Percentiles rank a stretch among this genome's conserved stretches.
These are phyloP conservation scores for Clavelina lepadiformis DNA, from an alignment of 23 tunicate genomes.

Conservation along the genomic window DNA sequence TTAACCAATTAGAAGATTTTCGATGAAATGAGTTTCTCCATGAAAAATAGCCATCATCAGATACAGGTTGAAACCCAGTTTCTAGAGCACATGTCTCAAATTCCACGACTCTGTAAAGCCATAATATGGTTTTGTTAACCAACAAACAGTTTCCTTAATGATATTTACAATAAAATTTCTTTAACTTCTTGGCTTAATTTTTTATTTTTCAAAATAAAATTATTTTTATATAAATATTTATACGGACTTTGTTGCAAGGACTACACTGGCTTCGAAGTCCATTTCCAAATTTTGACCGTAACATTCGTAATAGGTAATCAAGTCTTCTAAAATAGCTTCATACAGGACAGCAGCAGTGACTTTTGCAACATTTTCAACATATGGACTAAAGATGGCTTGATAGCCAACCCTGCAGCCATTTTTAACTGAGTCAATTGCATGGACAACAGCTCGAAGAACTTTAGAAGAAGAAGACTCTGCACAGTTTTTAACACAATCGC, in stretches of 20 bases:
- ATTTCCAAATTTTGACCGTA: not conserved
- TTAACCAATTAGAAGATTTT: not conserved
- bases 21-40: constrained; percentile 2
- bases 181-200: no score
- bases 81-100: constrained; percentile 6
- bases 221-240: no score
- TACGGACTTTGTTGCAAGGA: no score
- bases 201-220: no score
- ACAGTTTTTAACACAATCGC: constrained; percentile 13
- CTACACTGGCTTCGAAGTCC: not conserved
- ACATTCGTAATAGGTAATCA: no score
- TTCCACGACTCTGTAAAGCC: not conserved
- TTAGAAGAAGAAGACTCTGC: not conserved
- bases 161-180: no score
- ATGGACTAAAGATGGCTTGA: constrained; percentile 12
- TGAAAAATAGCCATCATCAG: not conserved
- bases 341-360: constrained; percentile 5
- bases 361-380: constrained; percentile 2
- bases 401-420: not conserved
- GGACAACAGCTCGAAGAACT: constrained; percentile 2
- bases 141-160: no score
- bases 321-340: not conserved
- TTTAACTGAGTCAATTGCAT: not conserved
- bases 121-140: not conserved
- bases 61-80: constrained; percentile 1